phyloP scores from a whole-genome alignment of 2,797 vertebrate genomes.

The Halcyon smyrnensis region DNA sequence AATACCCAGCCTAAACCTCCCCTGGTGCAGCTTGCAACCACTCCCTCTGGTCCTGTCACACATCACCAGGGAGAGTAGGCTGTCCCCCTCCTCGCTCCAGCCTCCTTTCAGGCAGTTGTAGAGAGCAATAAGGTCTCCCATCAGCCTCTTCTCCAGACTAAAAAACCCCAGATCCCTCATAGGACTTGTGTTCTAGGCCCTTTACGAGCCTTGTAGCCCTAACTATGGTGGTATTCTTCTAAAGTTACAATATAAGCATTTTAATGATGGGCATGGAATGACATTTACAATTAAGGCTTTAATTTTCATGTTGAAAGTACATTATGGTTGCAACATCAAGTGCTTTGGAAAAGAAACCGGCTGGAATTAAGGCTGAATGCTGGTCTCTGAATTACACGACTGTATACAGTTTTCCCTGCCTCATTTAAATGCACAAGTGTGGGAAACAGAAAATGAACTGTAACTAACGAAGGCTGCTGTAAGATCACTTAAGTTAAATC shows the following conservation, averaged over 20 bases:
- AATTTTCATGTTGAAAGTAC: slow-evolving; percentile 8
- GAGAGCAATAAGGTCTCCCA: too few species aligned
- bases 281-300: background rate
- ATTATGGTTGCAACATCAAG: background rate
- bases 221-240: background rate
- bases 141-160: too few species aligned
- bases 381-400: background rate
- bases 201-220: too few species aligned
- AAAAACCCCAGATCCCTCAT: too few species aligned
- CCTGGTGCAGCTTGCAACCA: too few species aligned
- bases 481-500: background rate
- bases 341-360: background rate
- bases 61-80: too few species aligned
- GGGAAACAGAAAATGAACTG: background rate
- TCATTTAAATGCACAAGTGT: background rate
- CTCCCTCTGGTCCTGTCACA: too few species aligned
- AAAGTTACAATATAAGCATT: background rate
- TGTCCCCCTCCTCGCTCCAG: too few species aligned
- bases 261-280: background rate
- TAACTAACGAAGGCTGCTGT: background rate
- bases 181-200: too few species aligned
- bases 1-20: too few species aligned
- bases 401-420: background rate
- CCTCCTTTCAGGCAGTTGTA: too few species aligned
- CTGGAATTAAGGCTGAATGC: background rate